phyloP scores from a whole-genome alignment of 2,888 invertebrate genomes.

The Leptinotarsa tumamoca region DNA sequence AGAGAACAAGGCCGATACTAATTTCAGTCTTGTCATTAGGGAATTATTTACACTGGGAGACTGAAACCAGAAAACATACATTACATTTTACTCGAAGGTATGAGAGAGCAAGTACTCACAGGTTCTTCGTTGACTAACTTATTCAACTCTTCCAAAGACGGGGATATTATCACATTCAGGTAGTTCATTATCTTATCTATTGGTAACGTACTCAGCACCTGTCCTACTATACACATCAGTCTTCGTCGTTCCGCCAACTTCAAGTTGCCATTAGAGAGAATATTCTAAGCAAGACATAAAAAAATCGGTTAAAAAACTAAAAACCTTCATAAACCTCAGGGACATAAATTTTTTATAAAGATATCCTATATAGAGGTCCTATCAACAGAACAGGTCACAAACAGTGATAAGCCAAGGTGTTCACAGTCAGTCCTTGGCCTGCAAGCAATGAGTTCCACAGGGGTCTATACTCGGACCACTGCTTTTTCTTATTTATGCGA shows the following conservation, averaged over 20 bases:
- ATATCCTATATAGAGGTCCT: too few relatives aligned
- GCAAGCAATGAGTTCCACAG: too few relatives aligned
- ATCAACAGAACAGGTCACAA: too few relatives aligned
- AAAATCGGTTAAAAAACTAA: background rate
- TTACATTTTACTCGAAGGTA: background rate
- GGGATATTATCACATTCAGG: conserved; percentile 77
- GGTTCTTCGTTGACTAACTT: conserved; percentile 67
- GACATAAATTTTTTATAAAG: too few relatives aligned
- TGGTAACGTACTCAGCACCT: conserved; percentile 77
- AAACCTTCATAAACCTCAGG: background rate
- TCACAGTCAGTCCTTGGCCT: too few relatives aligned
- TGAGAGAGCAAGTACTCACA: conserved; percentile 60
- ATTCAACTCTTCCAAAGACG: conserved; percentile 74
- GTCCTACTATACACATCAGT: conserved; percentile 82
- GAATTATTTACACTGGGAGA: conserved; percentile 68
- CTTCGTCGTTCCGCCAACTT: conserved; percentile 78
- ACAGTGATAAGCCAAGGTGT: too few relatives aligned
- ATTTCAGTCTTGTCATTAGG: conserved; percentile 74
- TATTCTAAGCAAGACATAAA: conserved; percentile 63
- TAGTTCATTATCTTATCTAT: conserved; percentile 75
- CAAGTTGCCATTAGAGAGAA: conserved; percentile 70
- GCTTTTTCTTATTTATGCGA: too few relatives aligned
- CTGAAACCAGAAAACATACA: conserved; percentile 57
- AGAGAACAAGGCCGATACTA: conserved; percentile 74
- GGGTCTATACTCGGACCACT: too few relatives aligned